phyloP scores from a whole-genome alignment of 2,888 invertebrate genomes.

The Torymus texanus region DNA sequence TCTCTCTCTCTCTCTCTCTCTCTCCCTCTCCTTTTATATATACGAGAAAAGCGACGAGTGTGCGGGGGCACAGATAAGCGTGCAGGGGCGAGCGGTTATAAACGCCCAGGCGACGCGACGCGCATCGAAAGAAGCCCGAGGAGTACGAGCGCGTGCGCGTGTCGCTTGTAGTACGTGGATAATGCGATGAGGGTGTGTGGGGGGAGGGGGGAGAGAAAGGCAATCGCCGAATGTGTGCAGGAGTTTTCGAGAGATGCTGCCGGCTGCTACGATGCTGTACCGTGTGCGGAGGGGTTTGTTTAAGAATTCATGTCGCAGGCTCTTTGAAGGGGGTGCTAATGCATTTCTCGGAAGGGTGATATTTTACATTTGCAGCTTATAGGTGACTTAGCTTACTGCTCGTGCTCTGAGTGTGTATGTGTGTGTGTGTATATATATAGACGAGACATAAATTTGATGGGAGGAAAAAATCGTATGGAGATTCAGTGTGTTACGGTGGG shows the following conservation, averaged over 20 bases:
- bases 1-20: too few relatives aligned
- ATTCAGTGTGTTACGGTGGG: too few relatives aligned
- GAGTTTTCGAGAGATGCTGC: slow-evolving; percentile 17
- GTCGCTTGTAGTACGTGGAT: neutral
- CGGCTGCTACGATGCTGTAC: neutral
- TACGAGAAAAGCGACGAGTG: neutral
- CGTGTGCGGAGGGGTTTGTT: slow-evolving; percentile 12
- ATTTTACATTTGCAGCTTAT: slow-evolving; percentile 5
- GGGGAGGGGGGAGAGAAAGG: neutral
- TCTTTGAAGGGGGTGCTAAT: slow-evolving; percentile 46
- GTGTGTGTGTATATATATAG: too few relatives aligned
- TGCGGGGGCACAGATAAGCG: slow-evolving; percentile 19
- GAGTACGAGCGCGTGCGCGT: slow-evolving; percentile 1
- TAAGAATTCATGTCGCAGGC: slow-evolving; percentile 44
- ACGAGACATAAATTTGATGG: too few relatives aligned
- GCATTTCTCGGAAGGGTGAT: slow-evolving; percentile 45
- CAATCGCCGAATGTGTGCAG: slow-evolving; percentile 2
- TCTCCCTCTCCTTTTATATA: neutral
- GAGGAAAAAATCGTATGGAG: too few relatives aligned
- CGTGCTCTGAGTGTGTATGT: too few relatives aligned
- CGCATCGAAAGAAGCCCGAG: slow-evolving; percentile 24
- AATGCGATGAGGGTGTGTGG: neutral
- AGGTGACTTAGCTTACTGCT: neutral
- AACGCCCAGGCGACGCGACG: slow-evolving; percentile 21
- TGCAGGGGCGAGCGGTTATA: slow-evolving; percentile 9